Conservation (phyloP, 2,113 vertebrate genomes). For the Actinemys pallida region DNA sequence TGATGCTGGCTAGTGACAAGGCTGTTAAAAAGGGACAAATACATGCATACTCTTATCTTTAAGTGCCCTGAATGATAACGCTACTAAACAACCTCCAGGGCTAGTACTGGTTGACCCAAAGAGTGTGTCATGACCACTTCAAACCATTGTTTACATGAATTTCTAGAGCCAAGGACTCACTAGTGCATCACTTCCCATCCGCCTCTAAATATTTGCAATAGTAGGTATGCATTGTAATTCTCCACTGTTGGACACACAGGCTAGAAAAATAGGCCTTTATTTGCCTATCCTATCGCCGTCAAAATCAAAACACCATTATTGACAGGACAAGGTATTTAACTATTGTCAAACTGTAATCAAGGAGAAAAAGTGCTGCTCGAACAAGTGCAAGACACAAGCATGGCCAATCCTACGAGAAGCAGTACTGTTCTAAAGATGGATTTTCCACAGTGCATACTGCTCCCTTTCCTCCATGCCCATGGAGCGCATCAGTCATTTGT, state of each 20-base stretch:
- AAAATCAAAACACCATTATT: not conserved
- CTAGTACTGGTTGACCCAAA: not conserved
- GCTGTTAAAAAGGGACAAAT: slow-evolving; percentile 29
- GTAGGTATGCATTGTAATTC: not conserved
- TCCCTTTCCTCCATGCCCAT: not conserved
- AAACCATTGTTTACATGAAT: slow-evolving; percentile 2
- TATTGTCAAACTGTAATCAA: not conserved
- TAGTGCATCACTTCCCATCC: not conserved
- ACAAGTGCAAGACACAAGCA: accelerated
- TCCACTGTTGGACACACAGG: accelerated
- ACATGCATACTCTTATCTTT: slow-evolving; percentile 17
- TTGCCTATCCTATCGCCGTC: not conserved
- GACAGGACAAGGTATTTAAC: not conserved
- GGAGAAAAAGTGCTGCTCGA: not conserved
- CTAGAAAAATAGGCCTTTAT: not conserved
- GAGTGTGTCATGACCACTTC: slow-evolving; percentile 2
- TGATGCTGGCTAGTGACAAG: not conserved
- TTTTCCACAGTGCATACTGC: not conserved
- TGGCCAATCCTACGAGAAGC: not conserved
- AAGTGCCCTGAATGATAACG: slow-evolving; percentile 4
- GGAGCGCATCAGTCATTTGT: not conserved
- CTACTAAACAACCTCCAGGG: slow-evolving; percentile 24
- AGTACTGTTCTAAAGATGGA: not conserved
- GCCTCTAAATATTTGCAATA: not conserved
- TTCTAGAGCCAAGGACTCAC: not conserved